Evolutionary conservation across 2,113 vertebrate genomes (phyloP).

Genomic region (Zapus hudsonius): DNA sequence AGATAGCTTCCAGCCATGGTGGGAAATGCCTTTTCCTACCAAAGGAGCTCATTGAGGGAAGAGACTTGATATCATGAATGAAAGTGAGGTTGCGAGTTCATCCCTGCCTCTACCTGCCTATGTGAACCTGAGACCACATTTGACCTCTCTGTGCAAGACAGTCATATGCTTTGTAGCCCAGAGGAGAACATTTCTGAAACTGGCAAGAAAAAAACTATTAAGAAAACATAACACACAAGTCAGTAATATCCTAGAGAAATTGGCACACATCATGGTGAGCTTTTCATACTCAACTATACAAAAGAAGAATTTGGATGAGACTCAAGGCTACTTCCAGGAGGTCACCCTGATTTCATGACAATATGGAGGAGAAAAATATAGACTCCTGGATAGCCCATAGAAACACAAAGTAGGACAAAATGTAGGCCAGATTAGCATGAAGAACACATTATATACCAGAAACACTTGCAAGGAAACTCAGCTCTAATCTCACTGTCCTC

Average conservation of each 20-base stretch:
- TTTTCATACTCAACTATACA: background rate
- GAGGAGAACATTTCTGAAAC: background rate
- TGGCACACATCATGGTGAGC: background rate
- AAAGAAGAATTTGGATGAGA: background rate
- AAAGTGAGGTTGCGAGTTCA: background rate
- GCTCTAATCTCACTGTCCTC: background rate
- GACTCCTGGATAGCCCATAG: background rate
- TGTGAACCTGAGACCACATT: background rate
- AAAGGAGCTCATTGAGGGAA: background rate
- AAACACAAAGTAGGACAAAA: background rate
- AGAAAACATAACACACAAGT: background rate
- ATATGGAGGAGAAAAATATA: too few relatives aligned
- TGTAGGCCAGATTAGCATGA: background rate
- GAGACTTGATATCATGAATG: background rate
- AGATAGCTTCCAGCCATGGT: background rate
- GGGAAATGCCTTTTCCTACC: background rate
- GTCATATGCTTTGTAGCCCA: background rate
- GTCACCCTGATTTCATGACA: background rate
- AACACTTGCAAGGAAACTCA: constrained; percentile 19
- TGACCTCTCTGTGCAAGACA: background rate
- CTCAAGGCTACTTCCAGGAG: background rate
- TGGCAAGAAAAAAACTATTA: background rate
- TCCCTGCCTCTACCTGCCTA: background rate
- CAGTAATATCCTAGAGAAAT: background rate
- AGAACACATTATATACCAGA: background rate